Evolutionary conservation across 2,888 invertebrate species (phyloP).

Genomic region (Allacma fusca): DNA sequence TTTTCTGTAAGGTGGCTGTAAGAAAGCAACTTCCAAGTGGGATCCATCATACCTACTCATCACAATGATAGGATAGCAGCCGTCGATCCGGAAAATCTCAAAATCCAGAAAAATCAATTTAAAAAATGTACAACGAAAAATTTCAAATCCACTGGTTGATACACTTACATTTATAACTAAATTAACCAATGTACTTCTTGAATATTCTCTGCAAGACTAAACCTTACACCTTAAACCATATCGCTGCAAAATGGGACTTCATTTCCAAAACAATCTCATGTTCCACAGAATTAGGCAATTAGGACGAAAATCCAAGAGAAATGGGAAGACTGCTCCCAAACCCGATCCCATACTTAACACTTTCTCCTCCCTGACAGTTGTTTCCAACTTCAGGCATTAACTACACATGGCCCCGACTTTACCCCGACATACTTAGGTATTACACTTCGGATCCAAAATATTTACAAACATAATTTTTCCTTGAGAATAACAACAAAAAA

Average conservation of each 20-base stretch:
- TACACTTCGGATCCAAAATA: neutral
- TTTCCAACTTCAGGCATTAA: neutral
- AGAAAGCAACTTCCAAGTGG: neutral
- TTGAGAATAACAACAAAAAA: neutral
- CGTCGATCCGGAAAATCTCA: too few species aligned
- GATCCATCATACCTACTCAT: neutral
- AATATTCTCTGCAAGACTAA: too few species aligned
- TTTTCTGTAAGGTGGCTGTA: neutral
- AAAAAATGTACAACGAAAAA: too few species aligned
- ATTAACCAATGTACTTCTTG: too few species aligned
- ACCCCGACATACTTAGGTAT: neutral
- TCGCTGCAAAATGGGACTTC: too few species aligned
- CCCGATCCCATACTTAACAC: neutral
- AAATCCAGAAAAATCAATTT: too few species aligned
- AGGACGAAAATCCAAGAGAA: neutral
- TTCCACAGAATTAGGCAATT: neutral
- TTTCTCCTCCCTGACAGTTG: constrained; percentile 13
- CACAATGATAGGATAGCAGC: too few species aligned
- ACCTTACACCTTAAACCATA: neutral
- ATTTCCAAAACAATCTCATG: neutral
- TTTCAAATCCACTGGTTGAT: too few species aligned
- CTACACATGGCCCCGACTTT: neutral
- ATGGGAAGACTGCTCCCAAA: constrained; percentile 6
- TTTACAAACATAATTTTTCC: constrained; percentile 16
- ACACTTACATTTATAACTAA: too few species aligned